A percentile compares a stretch with the other conserved stretches of the same genome.
phyloP scores from a whole-genome alignment of 2,113 vertebrate genomes.

The Gorsachius goisagi region DNA sequence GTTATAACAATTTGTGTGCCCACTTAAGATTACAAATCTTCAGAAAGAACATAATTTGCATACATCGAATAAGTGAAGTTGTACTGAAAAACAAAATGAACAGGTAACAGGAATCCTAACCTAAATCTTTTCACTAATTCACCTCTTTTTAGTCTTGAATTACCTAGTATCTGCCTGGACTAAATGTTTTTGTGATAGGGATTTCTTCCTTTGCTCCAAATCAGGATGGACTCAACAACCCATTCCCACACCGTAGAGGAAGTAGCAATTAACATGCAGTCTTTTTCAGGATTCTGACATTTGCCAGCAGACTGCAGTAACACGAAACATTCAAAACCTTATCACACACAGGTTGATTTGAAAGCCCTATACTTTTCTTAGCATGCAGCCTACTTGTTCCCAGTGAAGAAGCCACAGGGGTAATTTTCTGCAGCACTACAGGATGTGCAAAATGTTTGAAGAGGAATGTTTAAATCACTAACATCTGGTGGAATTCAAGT shows the following conservation, averaged over 20 bases:
- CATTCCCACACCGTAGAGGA: background rate
- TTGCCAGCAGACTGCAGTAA: background rate
- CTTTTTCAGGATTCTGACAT: background rate
- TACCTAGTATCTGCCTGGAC: background rate
- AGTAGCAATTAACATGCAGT: background rate
- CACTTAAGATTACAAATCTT: background rate
- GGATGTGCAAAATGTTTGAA: slow-evolving; percentile 5
- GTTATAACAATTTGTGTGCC: background rate
- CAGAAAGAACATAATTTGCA: background rate
- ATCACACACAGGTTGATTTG: background rate
- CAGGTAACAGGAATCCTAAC: background rate
- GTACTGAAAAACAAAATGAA: background rate
- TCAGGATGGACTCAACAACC: background rate
- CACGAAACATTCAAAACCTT: background rate
- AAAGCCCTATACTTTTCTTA: slow-evolving; percentile 41
- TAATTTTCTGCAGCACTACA: slow-evolving; percentile 12
- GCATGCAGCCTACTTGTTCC: slow-evolving; percentile 10
- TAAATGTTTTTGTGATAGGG: background rate
- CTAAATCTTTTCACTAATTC: background rate
- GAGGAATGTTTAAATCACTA: slow-evolving; percentile 26
- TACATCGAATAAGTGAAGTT: background rate
- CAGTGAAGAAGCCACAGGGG: background rate
- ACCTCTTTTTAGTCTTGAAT: background rate
- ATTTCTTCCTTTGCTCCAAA: background rate
- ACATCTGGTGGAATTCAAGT: slow-evolving; percentile 7